Conservation (phyloP, 2,888 invertebrate genomes). For the Alentia gelatinosa region DNA sequence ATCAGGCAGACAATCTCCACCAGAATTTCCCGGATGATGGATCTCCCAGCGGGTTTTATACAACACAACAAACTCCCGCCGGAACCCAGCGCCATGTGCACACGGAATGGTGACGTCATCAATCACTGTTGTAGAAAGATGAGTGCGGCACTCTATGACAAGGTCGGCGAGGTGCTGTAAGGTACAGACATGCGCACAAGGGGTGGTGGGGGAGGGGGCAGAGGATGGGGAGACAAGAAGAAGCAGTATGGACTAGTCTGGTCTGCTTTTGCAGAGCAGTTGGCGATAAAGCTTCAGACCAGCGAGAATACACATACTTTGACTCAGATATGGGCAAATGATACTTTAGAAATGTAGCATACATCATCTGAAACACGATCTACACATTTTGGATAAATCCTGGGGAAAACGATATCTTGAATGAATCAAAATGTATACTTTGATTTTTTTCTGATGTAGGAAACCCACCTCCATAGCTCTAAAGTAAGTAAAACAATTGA, state of each 20-base stretch:
- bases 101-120: not conserved
- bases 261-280: too few relatives aligned
- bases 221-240: not conserved
- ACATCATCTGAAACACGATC: too few relatives aligned
- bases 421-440: too few relatives aligned
- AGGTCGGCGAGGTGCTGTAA: not conserved
- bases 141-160: not conserved
- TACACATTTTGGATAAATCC: too few relatives aligned
- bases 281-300: too few relatives aligned
- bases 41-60: not conserved
- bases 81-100: not conserved
- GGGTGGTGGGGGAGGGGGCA: not conserved
- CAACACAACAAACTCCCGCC: not conserved
- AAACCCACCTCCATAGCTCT: too few relatives aligned
- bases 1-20: not conserved
- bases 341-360: too few relatives aligned
- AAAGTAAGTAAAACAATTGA: too few relatives aligned
- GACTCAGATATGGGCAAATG: too few relatives aligned
- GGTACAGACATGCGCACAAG: not conserved
- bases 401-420: too few relatives aligned
- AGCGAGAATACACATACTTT: too few relatives aligned
- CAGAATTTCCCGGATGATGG: not conserved
- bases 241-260: not conserved
- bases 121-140: constrained; percentile 6
- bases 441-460: too few relatives aligned